phyloP scores from a whole-genome alignment of 1,140 invertebrate genomes.

The Trachymyrmex septentrionalis region DNA sequence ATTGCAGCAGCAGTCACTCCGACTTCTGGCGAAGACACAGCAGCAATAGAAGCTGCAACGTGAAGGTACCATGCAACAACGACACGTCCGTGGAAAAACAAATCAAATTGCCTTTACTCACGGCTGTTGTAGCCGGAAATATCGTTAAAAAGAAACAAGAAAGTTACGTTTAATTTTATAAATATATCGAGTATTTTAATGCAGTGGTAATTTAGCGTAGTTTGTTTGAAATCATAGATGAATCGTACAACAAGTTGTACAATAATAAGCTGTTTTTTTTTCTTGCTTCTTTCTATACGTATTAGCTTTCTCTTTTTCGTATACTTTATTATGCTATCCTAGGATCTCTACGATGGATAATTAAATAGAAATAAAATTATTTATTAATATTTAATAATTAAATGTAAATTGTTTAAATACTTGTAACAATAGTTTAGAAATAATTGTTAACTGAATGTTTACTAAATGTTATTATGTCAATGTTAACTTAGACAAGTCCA shows the following conservation, averaged over 20 bases:
- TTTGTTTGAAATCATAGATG: neutral
- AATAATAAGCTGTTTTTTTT: neutral
- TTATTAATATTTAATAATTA: slow-evolving; percentile 20
- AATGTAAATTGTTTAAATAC: neutral
- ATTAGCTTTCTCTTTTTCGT: neutral
- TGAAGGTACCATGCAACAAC: slow-evolving; percentile 72
- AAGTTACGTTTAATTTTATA: slow-evolving; percentile 77
- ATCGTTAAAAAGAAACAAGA: slow-evolving; percentile 76
- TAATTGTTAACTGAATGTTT: slow-evolving; percentile 50
- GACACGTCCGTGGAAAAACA: slow-evolving; percentile 71
- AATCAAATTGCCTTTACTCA: slow-evolving; percentile 74
- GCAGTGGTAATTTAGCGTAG: neutral
- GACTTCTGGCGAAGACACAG: slow-evolving; percentile 80
- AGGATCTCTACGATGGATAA: neutral
- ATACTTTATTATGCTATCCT: neutral
- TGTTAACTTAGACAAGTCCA: slow-evolving; percentile 25
- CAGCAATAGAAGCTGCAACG: slow-evolving; percentile 79
- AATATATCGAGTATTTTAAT: slow-evolving; percentile 1
- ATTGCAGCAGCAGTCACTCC: slow-evolving; percentile 80
- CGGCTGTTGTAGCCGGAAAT: slow-evolving; percentile 71
- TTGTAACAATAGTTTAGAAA: slow-evolving; percentile 23
- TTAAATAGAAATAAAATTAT: slow-evolving; percentile 6
- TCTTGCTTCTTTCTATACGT: neutral
- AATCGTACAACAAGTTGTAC: neutral
- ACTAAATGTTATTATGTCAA: slow-evolving; percentile 29